Base-by-base conservation (phyloP, 2,888 invertebrate species). In the Rhodophaea formosa region DNA sequence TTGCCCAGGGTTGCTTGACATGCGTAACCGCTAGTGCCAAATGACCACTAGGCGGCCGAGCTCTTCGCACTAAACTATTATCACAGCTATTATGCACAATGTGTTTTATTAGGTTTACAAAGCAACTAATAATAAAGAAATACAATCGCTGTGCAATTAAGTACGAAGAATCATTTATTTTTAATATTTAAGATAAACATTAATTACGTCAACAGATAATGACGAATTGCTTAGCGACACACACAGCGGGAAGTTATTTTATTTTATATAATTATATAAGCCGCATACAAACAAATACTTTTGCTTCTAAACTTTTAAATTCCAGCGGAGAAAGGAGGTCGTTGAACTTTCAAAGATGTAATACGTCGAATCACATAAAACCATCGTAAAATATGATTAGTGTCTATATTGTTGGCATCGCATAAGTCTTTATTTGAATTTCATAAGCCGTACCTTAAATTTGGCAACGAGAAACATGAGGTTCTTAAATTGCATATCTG, bases 341-440 rank as follows among this genome's bases (percentile, higher is more conserved):
- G n/a, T 39, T 12, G 39, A 3, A 12, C 39, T 39, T 10, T 35
- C 35, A 39, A 12, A 39, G 23, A 39, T 39, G 12, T 10, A 10
- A 39, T 39, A n/a, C 10, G 39, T 39, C 39, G 39, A 23, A 23
- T 23, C 23, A 23, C 23, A 23, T 23, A 23, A 23, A 23, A 23
- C 5, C 23, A 23, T 23, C 44, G 16, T 45, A 10, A 45, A 45
- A 45, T 45, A 46, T 46, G 17, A 29, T 46, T 45, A 45, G 16
- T 45, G 44, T 16, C 46, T 45, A 12, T 46, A 23, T 39, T 17
- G 12, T 23, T 29, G 23, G 46, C 46, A n/a, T 46, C 17, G 23
- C 46, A 58, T 51, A 43, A 17, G 44, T 44, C 54, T 56, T 61
- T 3, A 29, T 63, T 56, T 42, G 56, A 62, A 58, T 54, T 47